Conservation (phyloP, 2,888 invertebrate genomes). For the Agrilus biguttatus region DNA sequence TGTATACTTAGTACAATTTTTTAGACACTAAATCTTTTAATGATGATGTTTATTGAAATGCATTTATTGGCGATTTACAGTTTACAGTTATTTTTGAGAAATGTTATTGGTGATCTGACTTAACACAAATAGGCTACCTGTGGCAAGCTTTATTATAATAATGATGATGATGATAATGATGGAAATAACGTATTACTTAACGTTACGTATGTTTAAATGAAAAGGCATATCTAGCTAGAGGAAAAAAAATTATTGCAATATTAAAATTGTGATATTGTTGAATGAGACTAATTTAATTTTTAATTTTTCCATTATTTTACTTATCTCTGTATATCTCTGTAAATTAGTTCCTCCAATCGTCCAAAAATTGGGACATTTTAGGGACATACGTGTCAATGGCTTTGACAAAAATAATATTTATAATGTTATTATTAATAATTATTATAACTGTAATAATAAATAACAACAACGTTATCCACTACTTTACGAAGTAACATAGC, state of each 20-base stretch:
- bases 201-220: conserved; percentile 16
- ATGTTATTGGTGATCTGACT: too few relatives aligned
- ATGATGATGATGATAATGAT: neutral
- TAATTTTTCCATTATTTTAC: conserved; percentile 27
- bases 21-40: too few relatives aligned
- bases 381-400: too few relatives aligned
- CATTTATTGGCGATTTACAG: too few relatives aligned
- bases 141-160: conserved; percentile 12
- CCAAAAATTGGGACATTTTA: neutral
- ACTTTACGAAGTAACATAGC: too few relatives aligned
- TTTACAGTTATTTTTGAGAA: too few relatives aligned
- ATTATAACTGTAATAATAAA: neutral
- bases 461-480: too few relatives aligned
- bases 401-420: too few relatives aligned
- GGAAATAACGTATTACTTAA: too few relatives aligned
- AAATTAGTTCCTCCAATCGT: conserved; percentile 25
- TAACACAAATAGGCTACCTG: conserved; percentile 1
- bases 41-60: too few relatives aligned
- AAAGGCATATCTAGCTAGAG: conserved; percentile 29
- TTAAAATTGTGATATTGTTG: conserved; percentile 34
- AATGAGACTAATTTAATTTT: conserved; percentile 31
- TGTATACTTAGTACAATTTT: too few relatives aligned
- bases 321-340: conserved; percentile 10
- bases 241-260: conserved; percentile 31
- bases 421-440: conserved; percentile 2